Evolutionary conservation across 2,797 vertebrate genomes (phyloP).

Genomic region (Benthosema pterotum): DNA sequence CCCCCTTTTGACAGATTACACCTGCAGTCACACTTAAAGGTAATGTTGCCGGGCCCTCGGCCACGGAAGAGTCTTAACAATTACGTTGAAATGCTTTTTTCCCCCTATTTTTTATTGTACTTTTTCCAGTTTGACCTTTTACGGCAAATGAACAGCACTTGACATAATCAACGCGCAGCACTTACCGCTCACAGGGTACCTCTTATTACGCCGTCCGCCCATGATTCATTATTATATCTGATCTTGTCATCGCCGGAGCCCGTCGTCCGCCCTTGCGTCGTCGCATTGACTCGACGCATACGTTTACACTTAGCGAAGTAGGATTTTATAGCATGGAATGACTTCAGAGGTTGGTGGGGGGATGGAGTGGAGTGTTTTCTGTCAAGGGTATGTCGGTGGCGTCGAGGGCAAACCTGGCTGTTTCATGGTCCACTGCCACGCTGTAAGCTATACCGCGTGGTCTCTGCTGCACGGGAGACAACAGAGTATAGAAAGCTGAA

Average conservation of each 20-base stretch:
- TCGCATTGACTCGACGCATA: constrained; percentile 26
- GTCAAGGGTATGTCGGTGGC: constrained; percentile 65
- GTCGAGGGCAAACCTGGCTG: constrained; percentile 63
- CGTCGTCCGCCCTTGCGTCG: constrained; percentile 40
- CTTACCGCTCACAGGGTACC: constrained; percentile 33
- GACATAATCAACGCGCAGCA: constrained; percentile 49
- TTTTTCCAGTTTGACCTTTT: constrained; percentile 74
- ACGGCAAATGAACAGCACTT: constrained; percentile 55
- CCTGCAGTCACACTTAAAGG: constrained; percentile 77
- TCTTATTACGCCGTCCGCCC: constrained; percentile 30
- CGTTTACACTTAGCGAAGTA: constrained; percentile 42
- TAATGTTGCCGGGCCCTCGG: constrained; percentile 66
- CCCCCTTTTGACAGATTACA: constrained; percentile 79
- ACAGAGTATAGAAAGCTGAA: constrained; percentile 56
- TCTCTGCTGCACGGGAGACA: constrained; percentile 43
- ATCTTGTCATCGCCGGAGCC: constrained; percentile 46
- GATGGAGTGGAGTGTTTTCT: constrained; percentile 42
- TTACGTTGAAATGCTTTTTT: constrained; percentile 63
- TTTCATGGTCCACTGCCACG: constrained; percentile 64
- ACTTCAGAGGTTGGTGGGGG: constrained; percentile 14
- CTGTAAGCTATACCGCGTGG: constrained; percentile 26
- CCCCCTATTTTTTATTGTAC: too few species aligned
- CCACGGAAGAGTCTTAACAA: constrained; percentile 49
- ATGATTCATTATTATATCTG: constrained; percentile 40
- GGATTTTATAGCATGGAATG: constrained; percentile 58